These are phyloP conservation scores for Spisula subtruncata DNA, from an alignment of 2,888 invertebrate species.

Conservation along the genomic window DNA sequence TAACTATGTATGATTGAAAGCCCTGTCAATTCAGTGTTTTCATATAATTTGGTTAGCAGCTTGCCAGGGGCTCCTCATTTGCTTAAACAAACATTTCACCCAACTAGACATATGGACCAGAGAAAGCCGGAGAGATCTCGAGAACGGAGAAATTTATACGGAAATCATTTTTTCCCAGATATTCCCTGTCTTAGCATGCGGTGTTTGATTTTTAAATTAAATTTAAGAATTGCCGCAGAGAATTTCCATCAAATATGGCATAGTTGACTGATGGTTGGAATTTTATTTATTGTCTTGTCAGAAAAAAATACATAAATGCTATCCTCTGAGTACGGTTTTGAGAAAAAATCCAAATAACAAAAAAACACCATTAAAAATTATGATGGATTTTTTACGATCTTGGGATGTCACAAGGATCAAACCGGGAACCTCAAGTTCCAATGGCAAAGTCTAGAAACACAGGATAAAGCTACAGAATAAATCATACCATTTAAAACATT, in stretches of 20 bases:
- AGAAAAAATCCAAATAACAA: not conserved
- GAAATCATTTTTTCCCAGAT: not conserved
- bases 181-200: slow-evolving; percentile 10
- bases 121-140: slow-evolving; percentile 22
- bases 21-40: slow-evolving; percentile 57
- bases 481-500: no score
- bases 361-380: not conserved
- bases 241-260: slow-evolving; percentile 22
- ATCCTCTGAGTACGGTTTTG: not conserved
- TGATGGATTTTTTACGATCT: not conserved
- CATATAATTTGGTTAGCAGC: slow-evolving; percentile 56
- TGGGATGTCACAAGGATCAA: no score
- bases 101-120: slow-evolving; percentile 39
- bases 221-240: slow-evolving; percentile 19
- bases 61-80: slow-evolving; percentile 56
- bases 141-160: slow-evolving; percentile 22
- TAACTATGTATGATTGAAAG: slow-evolving; percentile 44
- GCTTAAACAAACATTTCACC: slow-evolving; percentile 58
- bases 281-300: not conserved
- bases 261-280: not conserved
- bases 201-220: slow-evolving; percentile 28
- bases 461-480: no score
- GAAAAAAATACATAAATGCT: not conserved
- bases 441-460: no score
- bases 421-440: no score